Evolutionary conservation across 2,888 invertebrate genomes (phyloP).

Genomic region (Cataglyphis rosenhaueri): DNA sequence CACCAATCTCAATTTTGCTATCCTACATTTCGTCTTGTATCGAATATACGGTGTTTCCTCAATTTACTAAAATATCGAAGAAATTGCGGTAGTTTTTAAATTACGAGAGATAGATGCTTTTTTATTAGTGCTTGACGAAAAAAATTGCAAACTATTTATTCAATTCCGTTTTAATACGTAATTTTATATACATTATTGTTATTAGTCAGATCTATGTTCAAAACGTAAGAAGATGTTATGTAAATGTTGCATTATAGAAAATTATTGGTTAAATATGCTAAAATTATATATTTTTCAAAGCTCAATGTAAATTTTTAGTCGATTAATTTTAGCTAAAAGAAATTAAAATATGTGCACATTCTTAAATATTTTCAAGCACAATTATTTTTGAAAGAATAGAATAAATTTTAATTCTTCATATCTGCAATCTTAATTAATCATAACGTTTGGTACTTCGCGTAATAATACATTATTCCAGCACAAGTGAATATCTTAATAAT

Average conservation of each 20-base stretch:
- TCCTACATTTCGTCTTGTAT: slow-evolving; percentile 35
- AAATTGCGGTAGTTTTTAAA: slow-evolving; percentile 12
- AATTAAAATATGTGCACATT: neutral
- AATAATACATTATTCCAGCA: neutral
- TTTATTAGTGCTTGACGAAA: neutral
- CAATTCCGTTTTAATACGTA: neutral
- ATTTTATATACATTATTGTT: neutral
- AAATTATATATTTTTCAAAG: neutral
- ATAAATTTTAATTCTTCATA: too few relatives aligned
- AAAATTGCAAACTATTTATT: slow-evolving; percentile 13
- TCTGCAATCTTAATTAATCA: neutral
- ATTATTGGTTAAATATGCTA: neutral
- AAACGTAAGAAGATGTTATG: neutral
- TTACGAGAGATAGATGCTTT: neutral
- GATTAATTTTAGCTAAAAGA: neutral
- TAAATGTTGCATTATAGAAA: neutral
- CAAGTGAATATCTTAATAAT: too few relatives aligned
- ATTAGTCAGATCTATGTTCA: neutral
- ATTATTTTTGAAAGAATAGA: slow-evolving; percentile 11
- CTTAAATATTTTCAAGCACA: neutral
- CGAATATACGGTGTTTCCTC: slow-evolving; percentile 28
- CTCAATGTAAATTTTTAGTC: neutral
- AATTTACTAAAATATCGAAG: slow-evolving; percentile 9
- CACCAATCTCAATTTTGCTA: slow-evolving; percentile 47
- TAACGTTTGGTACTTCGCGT: too few relatives aligned